Conservation (phyloP, 2,113 vertebrate species). For the Egretta garzetta region DNA sequence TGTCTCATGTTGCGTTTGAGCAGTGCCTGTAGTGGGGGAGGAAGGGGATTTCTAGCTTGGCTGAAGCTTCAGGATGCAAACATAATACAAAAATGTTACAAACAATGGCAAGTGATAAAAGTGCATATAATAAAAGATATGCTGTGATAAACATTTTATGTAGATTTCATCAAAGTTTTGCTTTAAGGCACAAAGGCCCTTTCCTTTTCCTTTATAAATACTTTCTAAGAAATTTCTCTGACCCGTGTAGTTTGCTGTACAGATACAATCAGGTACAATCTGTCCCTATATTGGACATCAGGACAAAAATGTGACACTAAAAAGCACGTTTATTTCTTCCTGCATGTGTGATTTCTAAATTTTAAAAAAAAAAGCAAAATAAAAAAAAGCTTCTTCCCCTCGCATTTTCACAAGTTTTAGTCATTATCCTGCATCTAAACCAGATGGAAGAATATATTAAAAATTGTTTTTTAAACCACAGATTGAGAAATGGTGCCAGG, state of each 20-base stretch:
- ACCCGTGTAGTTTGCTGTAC: neutral
- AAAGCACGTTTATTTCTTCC: conserved; percentile 4
- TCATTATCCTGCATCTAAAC: neutral
- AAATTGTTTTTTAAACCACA: conserved; percentile 58
- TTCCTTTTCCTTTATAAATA: conserved; percentile 29
- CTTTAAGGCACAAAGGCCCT: neutral
- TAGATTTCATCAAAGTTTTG: conserved; percentile 28
- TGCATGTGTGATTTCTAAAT: neutral
- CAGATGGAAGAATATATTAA: conserved; percentile 57
- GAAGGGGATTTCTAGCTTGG: neutral
- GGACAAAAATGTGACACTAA: neutral
- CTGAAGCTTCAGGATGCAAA: conserved; percentile 22
- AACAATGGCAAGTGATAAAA: conserved; percentile 63
- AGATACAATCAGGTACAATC: neutral
- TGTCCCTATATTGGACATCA: neutral
- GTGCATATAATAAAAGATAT: neutral
- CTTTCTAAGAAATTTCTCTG: conserved; percentile 19
- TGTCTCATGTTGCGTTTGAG: neutral
- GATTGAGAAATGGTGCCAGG: conserved; percentile 28
- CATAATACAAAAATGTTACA: neutral
- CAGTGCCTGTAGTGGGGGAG: neutral
- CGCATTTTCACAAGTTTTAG: neutral
- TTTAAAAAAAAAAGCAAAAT: neutral
- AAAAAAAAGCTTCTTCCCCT: neutral
- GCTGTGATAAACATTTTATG: neutral